Evolutionary conservation across 2,888 invertebrate genomes (phyloP).

Genomic region (Stenoptilia bipunctidactyla): DNA sequence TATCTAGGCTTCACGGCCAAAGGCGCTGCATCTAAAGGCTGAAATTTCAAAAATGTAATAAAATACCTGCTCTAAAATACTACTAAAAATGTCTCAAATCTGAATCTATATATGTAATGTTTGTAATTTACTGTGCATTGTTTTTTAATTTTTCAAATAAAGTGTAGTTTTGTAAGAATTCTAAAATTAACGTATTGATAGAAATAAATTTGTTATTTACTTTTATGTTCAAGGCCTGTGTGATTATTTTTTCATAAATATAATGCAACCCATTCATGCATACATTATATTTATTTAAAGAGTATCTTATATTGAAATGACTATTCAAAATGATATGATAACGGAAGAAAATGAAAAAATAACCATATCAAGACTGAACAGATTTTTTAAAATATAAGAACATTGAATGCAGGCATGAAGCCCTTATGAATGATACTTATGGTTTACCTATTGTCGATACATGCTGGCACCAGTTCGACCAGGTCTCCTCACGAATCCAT

Average conservation of each 20-base stretch:
- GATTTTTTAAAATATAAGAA: constrained; percentile 24
- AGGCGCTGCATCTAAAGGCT: constrained; percentile 54
- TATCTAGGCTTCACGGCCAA: constrained; percentile 63
- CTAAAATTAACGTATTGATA: too few species aligned
- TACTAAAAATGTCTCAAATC: too few species aligned
- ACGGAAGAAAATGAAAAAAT: constrained; percentile 37
- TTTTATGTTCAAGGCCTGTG: constrained; percentile 18
- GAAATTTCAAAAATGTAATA: constrained; percentile 24
- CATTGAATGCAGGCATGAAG: constrained; percentile 46
- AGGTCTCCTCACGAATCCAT: constrained; percentile 50
- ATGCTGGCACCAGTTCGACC: constrained; percentile 64
- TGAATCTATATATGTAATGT: too few species aligned
- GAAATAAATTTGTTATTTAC: constrained; percentile 1
- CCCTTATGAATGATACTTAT: constrained; percentile 70
- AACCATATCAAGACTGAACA: constrained; percentile 35
- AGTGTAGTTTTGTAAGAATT: too few species aligned
- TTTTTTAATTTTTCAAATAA: too few species aligned
- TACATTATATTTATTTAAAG: constrained; percentile 10
- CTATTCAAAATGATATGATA: constrained; percentile 8
- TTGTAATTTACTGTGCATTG: too few species aligned
- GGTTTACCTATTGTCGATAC: constrained; percentile 66
- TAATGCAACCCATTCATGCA: constrained; percentile 3
- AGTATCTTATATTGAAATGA: not conserved
- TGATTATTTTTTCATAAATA: constrained; percentile 32
- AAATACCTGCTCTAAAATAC: not conserved